These are phyloP conservation scores for Gymnothorax reevesii DNA, from an alignment of 2,797 vertebrate genomes.

Conservation along the genomic window DNA sequence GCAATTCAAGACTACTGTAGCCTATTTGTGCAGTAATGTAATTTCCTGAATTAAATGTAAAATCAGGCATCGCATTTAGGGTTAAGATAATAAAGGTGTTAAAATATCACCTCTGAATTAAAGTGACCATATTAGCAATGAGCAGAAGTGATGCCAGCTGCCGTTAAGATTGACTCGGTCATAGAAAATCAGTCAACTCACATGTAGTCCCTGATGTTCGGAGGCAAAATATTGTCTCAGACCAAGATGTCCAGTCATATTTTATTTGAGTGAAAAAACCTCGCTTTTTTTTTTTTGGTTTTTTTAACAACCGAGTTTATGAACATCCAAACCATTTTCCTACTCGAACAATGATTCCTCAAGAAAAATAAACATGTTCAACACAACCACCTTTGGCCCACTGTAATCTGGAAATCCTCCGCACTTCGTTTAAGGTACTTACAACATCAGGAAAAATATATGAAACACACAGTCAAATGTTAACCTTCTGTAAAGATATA, in stretches of 20 bases:
- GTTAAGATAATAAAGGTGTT: too few relatives aligned
- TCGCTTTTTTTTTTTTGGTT: too few relatives aligned
- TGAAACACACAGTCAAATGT: background rate
- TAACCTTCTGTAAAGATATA: background rate
- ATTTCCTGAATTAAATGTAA: too few relatives aligned
- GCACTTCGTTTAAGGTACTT: background rate
- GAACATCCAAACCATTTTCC: background rate
- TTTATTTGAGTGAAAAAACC: background rate
- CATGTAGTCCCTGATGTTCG: background rate
- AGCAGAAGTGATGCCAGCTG: background rate
- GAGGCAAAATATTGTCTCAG: background rate
- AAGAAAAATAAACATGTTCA: too few relatives aligned
- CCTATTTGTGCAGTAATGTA: background rate
- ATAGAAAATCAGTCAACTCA: background rate
- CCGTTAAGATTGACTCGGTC: background rate
- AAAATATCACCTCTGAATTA: background rate
- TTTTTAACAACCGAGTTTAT: background rate
- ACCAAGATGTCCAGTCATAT: background rate
- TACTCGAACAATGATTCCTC: background rate
- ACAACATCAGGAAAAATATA: background rate
- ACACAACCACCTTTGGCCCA: background rate
- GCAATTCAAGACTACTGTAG: background rate
- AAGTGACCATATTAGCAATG: background rate
- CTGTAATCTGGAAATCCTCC: background rate
- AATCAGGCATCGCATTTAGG: too few relatives aligned